Base-by-base conservation (phyloP, 2,888 invertebrate species). In the Notodonta ziczac region DNA sequence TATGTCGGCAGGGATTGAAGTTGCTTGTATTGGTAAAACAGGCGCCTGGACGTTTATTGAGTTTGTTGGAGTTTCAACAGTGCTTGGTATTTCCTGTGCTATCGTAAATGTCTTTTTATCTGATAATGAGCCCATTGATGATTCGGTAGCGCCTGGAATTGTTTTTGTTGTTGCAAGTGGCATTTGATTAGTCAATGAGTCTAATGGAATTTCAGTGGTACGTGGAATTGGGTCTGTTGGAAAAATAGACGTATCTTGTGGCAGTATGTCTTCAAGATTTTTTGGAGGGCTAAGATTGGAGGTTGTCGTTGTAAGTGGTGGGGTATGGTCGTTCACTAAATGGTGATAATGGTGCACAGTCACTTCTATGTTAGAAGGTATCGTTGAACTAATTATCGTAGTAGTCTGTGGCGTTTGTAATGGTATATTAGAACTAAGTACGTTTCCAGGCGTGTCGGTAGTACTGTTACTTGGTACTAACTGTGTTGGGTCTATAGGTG, bases 291-390 rank as follows among this genome's bases (percentile, higher is more conserved):
- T 16, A 12, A 32, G 35, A 52, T 10, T 13, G 4, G 52, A 13
- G 2, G 4, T 13, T 32, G 24, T 5, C 6, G 24, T 24, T 24
- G 24, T 24, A 9, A 6, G 2, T 9, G 52, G 5, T 16, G 52
- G 10, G 5, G 5, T 5, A 32, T 52, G 35, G 13, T 52, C 52
- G 32, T 52, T 24, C 9, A 52, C 7, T 13, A 52, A 16, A 16
- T 52, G 52, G 6, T 52, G 52, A 32, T 52, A 52, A 9, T 52
- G 52, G n/a, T 52, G 52, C 13, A 52, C 52, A 2, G 52, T 52
- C 12, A 52, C 32, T 52, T 52, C 52, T 13, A 52, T 52, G 32
- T 52, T 52, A 13, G 52, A 16, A 32, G 52, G 52, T 32, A 16
- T 52, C 5, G 32, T 50, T 16, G 50, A 16, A 4, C 50, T 50